Base-by-base conservation (phyloP, 30 jellyfish, hydroid and myxozoan genomes). In the Morbakka virulenta region DNA sequence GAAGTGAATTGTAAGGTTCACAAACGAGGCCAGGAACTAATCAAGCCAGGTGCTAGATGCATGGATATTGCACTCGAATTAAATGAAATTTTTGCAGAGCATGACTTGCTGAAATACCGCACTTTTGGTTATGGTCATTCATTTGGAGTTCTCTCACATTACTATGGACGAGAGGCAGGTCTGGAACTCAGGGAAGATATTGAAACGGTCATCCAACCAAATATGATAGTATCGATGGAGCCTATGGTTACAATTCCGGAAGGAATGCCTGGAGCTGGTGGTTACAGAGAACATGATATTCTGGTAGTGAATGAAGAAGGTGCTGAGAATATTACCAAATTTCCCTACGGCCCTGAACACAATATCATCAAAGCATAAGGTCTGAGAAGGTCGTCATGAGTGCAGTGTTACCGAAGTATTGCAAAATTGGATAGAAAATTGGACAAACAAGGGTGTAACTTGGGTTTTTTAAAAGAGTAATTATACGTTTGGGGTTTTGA, bases 201-300 rank as follows among this genome's bases (percentile, higher is more conserved):
- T 65, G 97, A 89, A 9, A 89, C 97, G 0, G 97, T 89, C 23
- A 50, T 89, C 25, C 76, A 81, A 66, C 97, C 97, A 41, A 82
- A 82, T 77, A 89, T 89, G 97, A 95, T 89, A 9, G 53, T 89
- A 21, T 89, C 97, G 32, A 89, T 89, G 97, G 97, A 89, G 75
- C 97, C 97, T 1, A 89, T 89, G 97, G 74, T 89, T 11, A 82
- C 95, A 21, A 89, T 89, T 64, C 97, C 97, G 9, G 95, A 89
- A 14, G 97, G 97, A 30, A 50, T 69, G 91, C 95, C 95, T 11
- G 97, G 97, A 33, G 97, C 97, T 57, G 97, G 97, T 26, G 97
- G 97, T 3, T 89, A 89, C 66, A 68, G 95, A 49, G 97, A 89
- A 57, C 97, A 89, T 51, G 97, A 89, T 36, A 89, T 89, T 35